Evolutionary conservation across 1,140 invertebrate genomes (phyloP).

Genomic region (Pseudomyrmex gracilis): DNA sequence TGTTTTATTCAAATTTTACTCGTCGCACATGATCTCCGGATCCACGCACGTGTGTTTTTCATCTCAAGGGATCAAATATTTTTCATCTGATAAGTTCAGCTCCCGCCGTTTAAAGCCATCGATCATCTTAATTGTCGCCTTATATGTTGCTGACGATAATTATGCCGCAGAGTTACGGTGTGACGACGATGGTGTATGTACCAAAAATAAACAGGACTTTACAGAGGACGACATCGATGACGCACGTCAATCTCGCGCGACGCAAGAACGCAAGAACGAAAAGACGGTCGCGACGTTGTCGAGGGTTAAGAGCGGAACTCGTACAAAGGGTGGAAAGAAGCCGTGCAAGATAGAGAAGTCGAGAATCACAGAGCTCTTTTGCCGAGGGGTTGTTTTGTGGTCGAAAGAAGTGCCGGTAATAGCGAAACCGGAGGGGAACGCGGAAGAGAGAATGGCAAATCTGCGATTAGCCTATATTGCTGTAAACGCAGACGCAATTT

Average conservation of each 20-base stretch:
- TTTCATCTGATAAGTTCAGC: slow-evolving; percentile 4
- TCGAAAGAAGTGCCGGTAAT: slow-evolving; percentile 25
- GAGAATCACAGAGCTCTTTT: background rate
- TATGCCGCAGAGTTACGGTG: background rate
- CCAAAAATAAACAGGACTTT: slow-evolving; percentile 47
- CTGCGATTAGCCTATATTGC: slow-evolving; percentile 77
- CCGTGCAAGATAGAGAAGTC: slow-evolving; percentile 1
- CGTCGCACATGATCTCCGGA: no score
- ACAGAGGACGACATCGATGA: slow-evolving; percentile 44
- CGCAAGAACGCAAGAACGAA: slow-evolving; percentile 28
- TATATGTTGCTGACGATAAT: slow-evolving; percentile 20
- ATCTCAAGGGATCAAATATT: background rate
- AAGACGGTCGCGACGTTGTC: slow-evolving; percentile 23
- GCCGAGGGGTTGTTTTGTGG: background rate
- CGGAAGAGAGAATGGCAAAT: slow-evolving; percentile 54
- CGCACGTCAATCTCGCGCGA: slow-evolving; percentile 14
- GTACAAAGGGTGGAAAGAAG: slow-evolving; percentile 6
- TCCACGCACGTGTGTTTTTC: no score
- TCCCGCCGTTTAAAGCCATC: background rate
- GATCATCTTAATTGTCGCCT: slow-evolving; percentile 13
- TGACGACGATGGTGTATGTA: slow-evolving; percentile 16
- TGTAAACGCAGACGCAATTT: slow-evolving; percentile 17
- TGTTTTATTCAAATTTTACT: no score
- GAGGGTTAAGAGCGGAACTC: slow-evolving; percentile 49
- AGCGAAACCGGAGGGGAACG: background rate